Evolutionary conservation across 2,113 vertebrate species (phyloP), one percentile per base, ranked within the genome.

Genomic region (Myrmophylax atrothorax): DNA sequence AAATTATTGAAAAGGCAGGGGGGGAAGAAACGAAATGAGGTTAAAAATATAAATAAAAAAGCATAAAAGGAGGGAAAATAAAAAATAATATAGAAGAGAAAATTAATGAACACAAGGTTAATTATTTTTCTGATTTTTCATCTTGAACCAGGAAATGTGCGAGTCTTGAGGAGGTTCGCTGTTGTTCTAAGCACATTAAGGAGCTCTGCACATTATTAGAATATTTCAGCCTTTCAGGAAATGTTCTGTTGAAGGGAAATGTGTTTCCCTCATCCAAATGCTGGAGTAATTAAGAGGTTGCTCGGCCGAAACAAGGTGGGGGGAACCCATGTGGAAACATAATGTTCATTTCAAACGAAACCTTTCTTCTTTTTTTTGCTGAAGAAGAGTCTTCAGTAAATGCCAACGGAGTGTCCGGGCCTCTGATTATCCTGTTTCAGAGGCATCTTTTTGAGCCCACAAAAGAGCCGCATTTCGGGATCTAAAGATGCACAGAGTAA

Each of bases 401-500:
- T 75, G 74, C 74, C 66, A 69, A 28, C 14, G 3, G 81, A 72
- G 69, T 59, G 35, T 56, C 44, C 29, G 67, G 77, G 67, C 80
- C 94, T 97, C 87, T 89, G 92, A 82, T 95, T 95, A 37, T 82
- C 8, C 78, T 88, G 55, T 73, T 91, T 80, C 87, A 77, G 94
- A 87, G 33, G 22, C 69, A 95, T 90, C 86, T 86, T 94, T 92
- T 88, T 84, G 47, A 91, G 78, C 87, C 78, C 84, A 37, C 84
- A 87, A 76, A 79, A 87, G 37, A 76, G 56, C 84, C 75, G 18
- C 13, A 64, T 91, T 95, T 97, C 14, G 50, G 90, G 85, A 84
- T 91, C 62, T 93, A 94, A 93, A 94, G 96, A 94, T 97, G 78
- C 88, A 88, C 86, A 9, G 78, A 80, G 95, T 95, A 97, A 97